Percentiles rank a stretch among this genome's conserved stretches.
These are phyloP conservation scores for Pantherophis guttatus DNA, from an alignment of 2,113 vertebrate genomes.

Conservation along the genomic window DNA sequence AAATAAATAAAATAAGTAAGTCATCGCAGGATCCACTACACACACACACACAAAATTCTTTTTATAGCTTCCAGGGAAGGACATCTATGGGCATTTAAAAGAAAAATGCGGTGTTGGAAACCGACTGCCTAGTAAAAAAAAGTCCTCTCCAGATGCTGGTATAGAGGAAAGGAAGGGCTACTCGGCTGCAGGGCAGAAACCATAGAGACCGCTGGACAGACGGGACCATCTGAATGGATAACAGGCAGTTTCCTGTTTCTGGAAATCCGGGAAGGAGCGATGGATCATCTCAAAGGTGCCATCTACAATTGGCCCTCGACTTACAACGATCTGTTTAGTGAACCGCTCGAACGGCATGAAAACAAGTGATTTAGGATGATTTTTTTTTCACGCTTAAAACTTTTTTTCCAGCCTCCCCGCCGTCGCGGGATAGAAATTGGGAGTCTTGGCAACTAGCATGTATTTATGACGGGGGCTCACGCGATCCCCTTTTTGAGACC, in stretches of 20 bases:
- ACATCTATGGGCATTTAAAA: background rate
- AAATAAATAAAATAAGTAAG: background rate
- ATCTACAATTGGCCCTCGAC: no score
- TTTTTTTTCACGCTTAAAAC: no score
- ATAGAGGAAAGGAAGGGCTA: background rate
- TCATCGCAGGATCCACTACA: background rate
- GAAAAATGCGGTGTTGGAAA: background rate
- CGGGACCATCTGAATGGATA: background rate
- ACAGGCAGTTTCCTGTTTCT: background rate
- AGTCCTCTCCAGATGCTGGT: background rate
- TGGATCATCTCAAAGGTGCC: background rate
- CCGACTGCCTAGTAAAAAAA: background rate
- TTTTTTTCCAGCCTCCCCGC: no score
- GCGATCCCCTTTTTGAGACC: no score
- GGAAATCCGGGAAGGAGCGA: background rate
- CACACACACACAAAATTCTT: background rate
- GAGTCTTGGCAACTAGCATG: no score
- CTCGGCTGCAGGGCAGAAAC: no score
- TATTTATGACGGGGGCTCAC: no score
- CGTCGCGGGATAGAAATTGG: no score
- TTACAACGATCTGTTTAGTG: no score
- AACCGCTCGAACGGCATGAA: no score
- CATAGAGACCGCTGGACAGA: no score
- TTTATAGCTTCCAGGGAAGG: background rate
- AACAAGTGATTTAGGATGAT: no score